Evolutionary conservation across 2,113 vertebrate species (phyloP).

Genomic region (Indri indri): DNA sequence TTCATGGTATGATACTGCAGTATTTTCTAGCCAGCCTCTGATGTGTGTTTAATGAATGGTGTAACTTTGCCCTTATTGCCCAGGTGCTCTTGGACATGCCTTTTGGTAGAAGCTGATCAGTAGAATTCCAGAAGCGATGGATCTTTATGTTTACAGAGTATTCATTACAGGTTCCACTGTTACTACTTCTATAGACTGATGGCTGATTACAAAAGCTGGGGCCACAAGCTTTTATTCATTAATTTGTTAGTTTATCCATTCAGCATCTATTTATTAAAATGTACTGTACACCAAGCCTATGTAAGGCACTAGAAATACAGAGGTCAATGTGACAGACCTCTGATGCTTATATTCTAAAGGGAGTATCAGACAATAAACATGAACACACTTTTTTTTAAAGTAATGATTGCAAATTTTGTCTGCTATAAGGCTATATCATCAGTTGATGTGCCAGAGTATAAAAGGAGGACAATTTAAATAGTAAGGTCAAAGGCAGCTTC

Average conservation of each 20-base stretch:
- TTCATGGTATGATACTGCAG: not conserved
- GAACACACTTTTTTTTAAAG: not conserved
- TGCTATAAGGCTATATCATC: not conserved
- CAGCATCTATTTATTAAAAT: not conserved
- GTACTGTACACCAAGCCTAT: not conserved
- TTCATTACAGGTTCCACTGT: not conserved
- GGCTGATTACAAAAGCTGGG: not conserved
- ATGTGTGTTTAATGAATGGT: not conserved
- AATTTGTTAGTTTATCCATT: not conserved
- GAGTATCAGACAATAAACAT: not conserved
- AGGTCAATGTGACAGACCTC: not conserved
- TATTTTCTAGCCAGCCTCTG: not conserved
- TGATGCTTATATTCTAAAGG: not conserved
- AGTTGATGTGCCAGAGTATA: not conserved
- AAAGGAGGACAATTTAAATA: not conserved
- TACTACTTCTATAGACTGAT: not conserved
- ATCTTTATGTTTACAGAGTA: not conserved
- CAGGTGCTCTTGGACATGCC: not conserved
- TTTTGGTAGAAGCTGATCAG: not conserved
- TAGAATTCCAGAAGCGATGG: not conserved
- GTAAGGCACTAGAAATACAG: not conserved
- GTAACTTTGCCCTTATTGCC: not conserved
- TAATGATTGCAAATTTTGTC: not conserved
- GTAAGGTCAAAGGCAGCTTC: not conserved
- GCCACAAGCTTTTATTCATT: not conserved